These are phyloP conservation scores for Himalopsyche anomala DNA, from an alignment of 2,888 invertebrate genomes.

Conservation along the genomic window DNA sequence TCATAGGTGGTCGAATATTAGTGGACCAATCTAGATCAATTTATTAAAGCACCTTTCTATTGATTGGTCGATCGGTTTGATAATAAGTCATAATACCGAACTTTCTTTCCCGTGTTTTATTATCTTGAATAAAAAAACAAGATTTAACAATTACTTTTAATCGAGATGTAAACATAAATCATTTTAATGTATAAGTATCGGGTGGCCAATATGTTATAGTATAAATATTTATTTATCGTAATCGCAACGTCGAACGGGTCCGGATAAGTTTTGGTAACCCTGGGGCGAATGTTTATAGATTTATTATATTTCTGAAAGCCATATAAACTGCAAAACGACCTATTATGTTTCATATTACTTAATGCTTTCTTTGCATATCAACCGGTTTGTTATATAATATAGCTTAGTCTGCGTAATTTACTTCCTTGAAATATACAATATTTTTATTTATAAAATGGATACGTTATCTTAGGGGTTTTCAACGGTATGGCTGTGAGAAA, in stretches of 20 bases:
- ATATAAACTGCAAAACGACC: neutral
- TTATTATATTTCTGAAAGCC: conserved; percentile 26
- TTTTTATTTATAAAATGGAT: neutral
- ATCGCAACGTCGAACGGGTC: neutral
- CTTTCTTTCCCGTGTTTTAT: conserved; percentile 26
- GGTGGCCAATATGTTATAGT: conserved; percentile 1
- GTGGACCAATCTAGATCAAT: too few relatives aligned
- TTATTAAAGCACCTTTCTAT: neutral
- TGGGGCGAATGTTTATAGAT: neutral
- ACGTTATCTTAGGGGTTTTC: too few relatives aligned
- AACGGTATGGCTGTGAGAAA: too few relatives aligned
- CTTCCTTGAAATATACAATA: conserved; percentile 1
- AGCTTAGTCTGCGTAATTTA: neutral
- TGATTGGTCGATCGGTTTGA: neutral
- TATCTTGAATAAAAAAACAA: neutral
- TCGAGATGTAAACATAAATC: conserved; percentile 6
- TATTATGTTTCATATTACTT: neutral
- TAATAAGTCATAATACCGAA: neutral
- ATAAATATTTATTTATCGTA: conserved; percentile 19
- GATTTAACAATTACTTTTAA: neutral
- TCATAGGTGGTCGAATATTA: too few relatives aligned
- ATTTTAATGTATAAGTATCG: neutral
- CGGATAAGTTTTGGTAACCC: conserved; percentile 30
- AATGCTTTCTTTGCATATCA: neutral
- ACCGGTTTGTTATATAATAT: conserved; percentile 20